Evolutionary conservation across 2,888 invertebrate genomes (phyloP).

Genomic region (Hylaea fasciaria): DNA sequence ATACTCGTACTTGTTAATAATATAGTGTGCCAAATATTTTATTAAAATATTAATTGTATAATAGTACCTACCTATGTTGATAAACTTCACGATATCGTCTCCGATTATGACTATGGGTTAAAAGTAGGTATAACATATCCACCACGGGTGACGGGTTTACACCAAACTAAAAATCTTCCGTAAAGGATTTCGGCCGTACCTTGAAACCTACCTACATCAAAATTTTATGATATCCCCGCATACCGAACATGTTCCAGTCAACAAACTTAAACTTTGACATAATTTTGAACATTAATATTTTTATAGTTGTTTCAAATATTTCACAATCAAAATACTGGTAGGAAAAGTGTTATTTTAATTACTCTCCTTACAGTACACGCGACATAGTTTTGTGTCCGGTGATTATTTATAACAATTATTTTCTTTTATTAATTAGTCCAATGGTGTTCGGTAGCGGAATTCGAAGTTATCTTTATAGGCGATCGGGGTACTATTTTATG

Average conservation of each 20-base stretch:
- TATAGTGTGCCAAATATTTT: too few species aligned
- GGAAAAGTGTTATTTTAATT: slow-evolving; percentile 38
- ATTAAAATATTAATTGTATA: too few species aligned
- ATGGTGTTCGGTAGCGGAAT: slow-evolving; percentile 75
- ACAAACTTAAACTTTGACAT: slow-evolving; percentile 26
- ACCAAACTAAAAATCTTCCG: background rate
- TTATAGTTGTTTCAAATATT: slow-evolving; percentile 35
- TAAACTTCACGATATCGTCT: too few species aligned
- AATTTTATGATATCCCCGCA: slow-evolving; percentile 20
- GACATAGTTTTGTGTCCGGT: slow-evolving; percentile 49
- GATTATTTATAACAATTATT: slow-evolving; percentile 48
- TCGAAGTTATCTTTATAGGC: slow-evolving; percentile 74
- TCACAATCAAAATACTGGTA: slow-evolving; percentile 35
- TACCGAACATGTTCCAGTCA: slow-evolving; percentile 19
- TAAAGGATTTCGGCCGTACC: background rate
- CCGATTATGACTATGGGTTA: too few species aligned
- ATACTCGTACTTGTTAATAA: too few species aligned
- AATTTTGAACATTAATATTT: slow-evolving; percentile 32
- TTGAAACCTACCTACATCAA: slow-evolving; percentile 13
- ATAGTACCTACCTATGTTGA: too few species aligned
- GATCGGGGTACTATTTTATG: slow-evolving; percentile 68
- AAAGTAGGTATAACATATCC: too few species aligned
- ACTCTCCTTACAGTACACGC: slow-evolving; percentile 34
- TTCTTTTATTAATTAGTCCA: slow-evolving; percentile 75
- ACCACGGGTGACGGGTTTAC: too few species aligned